Conservation (phyloP, 2,113 vertebrate species). For the Mormyrus iriodes region DNA sequence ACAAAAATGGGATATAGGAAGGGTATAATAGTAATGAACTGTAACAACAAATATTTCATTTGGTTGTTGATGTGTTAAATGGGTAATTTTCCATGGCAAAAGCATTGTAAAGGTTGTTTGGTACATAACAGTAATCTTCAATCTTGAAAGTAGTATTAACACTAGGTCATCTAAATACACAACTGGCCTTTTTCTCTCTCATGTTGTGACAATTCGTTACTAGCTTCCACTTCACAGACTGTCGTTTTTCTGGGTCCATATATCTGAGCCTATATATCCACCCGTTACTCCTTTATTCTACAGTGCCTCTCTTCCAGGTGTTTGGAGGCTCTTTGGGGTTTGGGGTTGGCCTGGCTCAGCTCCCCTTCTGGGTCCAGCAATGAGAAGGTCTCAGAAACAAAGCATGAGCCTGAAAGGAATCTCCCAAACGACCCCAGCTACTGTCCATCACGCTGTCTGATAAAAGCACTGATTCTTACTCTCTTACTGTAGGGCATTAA, state of each 20-base stretch:
- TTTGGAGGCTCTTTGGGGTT: background rate
- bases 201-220: background rate
- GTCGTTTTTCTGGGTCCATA: background rate
- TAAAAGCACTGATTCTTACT: conserved; percentile 29
- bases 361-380: conserved; percentile 29
- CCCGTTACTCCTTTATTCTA: background rate
- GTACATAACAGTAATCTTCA: background rate
- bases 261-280: background rate
- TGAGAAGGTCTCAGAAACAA: conserved; percentile 25
- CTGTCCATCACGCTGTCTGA: background rate
- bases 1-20: background rate
- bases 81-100: background rate
- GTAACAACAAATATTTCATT: background rate
- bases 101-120: background rate
- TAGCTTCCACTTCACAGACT: background rate
- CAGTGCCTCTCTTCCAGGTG: background rate
- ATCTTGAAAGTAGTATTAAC: background rate
- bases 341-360: conserved; percentile 34
- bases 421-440: background rate
- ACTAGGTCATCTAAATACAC: background rate
- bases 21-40: background rate
- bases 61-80: background rate
- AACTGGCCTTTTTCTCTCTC: background rate
- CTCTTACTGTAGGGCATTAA: conserved; percentile 24
- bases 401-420: conserved; percentile 20